Percentiles rank a stretch among this genome's conserved stretches.
These are phyloP conservation scores for Hyles vespertilio DNA, from an alignment of 1,140 invertebrate genomes.

Conservation along the genomic window DNA sequence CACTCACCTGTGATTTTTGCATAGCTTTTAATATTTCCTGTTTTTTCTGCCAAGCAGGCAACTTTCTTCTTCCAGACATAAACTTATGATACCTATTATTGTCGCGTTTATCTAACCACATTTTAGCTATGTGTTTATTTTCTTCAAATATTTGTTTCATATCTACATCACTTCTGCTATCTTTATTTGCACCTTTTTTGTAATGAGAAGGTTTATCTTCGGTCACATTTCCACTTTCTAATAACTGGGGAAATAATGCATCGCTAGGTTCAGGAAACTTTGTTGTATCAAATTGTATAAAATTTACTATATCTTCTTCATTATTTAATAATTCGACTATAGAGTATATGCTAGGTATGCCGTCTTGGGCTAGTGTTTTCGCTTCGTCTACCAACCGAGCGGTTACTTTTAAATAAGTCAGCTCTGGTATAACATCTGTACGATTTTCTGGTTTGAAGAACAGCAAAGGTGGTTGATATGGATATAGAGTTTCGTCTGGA, in stretches of 20 bases:
- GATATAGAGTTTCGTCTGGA: constrained; percentile 81
- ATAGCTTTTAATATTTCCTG: constrained; percentile 81
- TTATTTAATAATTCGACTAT: constrained; percentile 82
- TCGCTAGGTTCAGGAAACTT: constrained; percentile 74
- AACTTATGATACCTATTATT: constrained; percentile 80
- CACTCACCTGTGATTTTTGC: constrained; percentile 76
- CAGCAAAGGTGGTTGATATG: constrained; percentile 82
- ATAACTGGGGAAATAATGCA: constrained; percentile 61
- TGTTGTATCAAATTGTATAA: constrained; percentile 75
- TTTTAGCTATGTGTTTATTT: constrained; percentile 78
- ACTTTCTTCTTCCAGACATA: constrained; percentile 76
- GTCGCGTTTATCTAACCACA: constrained; percentile 77
- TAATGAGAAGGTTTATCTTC: constrained; percentile 76
- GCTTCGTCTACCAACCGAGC: constrained; percentile 81
- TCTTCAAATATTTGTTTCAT: constrained; percentile 76
- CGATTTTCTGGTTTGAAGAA: constrained; percentile 79
- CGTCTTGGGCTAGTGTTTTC: constrained; percentile 77
- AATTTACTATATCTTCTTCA: constrained; percentile 79
- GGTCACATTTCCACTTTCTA: constrained; percentile 42
- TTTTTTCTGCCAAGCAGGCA: constrained; percentile 82
- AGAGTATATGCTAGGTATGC: constrained; percentile 81
- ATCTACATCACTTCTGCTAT: constrained; percentile 71
- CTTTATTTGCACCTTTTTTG: constrained; percentile 75
- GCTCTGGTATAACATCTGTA: constrained; percentile 76
- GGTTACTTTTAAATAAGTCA: constrained; percentile 79